Evolutionary conservation across 2,888 invertebrate genomes (phyloP), one percentile per base, ranked within the genome.

Genomic region (Netelia melanura): DNA sequence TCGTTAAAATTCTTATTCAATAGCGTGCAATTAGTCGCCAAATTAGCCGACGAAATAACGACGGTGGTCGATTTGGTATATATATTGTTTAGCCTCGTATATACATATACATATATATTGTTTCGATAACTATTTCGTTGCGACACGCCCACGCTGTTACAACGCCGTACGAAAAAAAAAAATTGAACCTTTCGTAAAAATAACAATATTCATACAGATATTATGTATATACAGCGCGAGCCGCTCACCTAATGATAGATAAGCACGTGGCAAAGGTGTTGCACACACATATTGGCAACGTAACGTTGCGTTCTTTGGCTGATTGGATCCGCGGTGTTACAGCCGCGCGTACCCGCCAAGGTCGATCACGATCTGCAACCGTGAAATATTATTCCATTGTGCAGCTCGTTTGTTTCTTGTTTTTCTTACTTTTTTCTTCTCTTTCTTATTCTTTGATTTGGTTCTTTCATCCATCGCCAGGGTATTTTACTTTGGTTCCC

Each of bases 341-440:
- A 84, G 62, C 77, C 68, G 83, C 78, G 82, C 79, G 83, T 81
- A 80, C 84, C 67, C 86, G 87, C 87, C 91, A 92, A 92, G 92
- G 92, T 90, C 92, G 91, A 90, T 90, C 92, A 88, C 88, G 91
- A 91, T 91, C 90, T 88, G 90, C 90, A 90, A 90, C 90, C 91
- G 90, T 91, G 89, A 91, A 91, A 90, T 91, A 91, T 91, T 90
- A 90, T 87, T 84, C 85, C 81, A 87, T 88, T 87, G 88, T 87
- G 67, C 80, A 23, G 83, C 54, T 67, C 61, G 76, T 62, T 64
- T 78, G 17, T 61, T 61, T 67, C 17, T 64, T 17, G 30, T 23
- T 75, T 58, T 70, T 80, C 67, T 64, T 58, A 54, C 10, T 21
- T 54, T 21, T 64, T 30, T n/a, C 43, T 21, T 17, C 30, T 65